Conservation (phyloP, 2,797 vertebrate genomes). For the Chaunax sp. region DNA sequence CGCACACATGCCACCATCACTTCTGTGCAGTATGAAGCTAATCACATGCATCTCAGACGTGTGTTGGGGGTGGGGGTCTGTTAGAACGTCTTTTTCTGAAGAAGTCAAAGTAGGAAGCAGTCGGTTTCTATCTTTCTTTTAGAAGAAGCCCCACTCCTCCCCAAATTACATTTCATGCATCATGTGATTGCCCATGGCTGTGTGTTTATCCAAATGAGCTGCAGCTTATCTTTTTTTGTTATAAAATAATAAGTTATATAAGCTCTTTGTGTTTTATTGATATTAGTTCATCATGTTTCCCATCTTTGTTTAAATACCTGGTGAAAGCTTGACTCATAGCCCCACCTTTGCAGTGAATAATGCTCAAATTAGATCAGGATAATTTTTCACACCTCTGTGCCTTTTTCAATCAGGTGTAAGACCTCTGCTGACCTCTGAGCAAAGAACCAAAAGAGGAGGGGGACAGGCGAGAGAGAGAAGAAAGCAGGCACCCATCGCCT, state of each 20-base stretch:
- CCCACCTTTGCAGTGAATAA: background rate
- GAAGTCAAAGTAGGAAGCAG: slow-evolving; percentile 74
- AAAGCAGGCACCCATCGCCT: slow-evolving; percentile 61
- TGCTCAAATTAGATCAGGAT: background rate
- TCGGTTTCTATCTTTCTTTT: slow-evolving; percentile 59
- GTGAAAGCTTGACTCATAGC: background rate
- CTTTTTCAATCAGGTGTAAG: slow-evolving; percentile 52
- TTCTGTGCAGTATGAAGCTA: slow-evolving; percentile 11
- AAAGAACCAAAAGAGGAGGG: slow-evolving; percentile 42
- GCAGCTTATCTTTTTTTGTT: slow-evolving; percentile 13
- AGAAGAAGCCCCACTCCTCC: slow-evolving; percentile 35
- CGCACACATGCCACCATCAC: background rate
- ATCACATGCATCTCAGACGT: slow-evolving; percentile 5
- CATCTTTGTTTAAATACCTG: background rate
- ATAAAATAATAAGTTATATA: slow-evolving; percentile 2
- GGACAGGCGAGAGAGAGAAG: slow-evolving; percentile 25
- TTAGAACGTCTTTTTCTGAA: slow-evolving; percentile 47
- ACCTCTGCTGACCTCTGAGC: slow-evolving; percentile 51
- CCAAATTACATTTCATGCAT: slow-evolving; percentile 40
- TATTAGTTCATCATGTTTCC: background rate
- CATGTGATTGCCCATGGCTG: slow-evolving; percentile 49
- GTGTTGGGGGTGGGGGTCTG: slow-evolving; percentile 12
- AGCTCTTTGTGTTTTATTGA: slow-evolving; percentile 2
- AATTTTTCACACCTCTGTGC: background rate
- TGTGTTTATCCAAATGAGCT: slow-evolving; percentile 13